Evolutionary conservation across 2,113 vertebrate genomes (phyloP).

Genomic region (Hemicordylus capensis): DNA sequence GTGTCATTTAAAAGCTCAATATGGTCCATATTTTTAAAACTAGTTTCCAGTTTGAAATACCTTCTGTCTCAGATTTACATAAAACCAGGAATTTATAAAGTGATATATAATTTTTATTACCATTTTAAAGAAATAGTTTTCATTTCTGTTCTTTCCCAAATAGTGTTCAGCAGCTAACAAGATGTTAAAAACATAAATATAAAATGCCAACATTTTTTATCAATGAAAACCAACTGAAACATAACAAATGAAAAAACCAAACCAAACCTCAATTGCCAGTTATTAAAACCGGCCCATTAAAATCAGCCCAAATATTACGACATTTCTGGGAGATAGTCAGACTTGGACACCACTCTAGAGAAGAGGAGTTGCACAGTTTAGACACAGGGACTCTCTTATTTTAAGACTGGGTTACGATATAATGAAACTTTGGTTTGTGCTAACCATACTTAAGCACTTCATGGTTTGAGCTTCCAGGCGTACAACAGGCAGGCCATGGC

Average conservation of each 20-base stretch:
- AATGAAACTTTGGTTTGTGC: too few species aligned
- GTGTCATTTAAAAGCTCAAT: constrained; percentile 39
- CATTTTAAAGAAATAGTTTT: not conserved
- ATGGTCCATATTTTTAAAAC: not conserved
- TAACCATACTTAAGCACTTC: too few species aligned
- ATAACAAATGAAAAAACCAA: not conserved
- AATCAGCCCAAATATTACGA: not conserved
- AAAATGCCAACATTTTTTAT: not conserved
- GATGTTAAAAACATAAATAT: not conserved
- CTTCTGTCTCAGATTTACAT: constrained; percentile 11
- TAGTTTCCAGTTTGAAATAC: not conserved
- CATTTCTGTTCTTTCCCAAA: not conserved
- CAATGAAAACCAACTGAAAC: not conserved
- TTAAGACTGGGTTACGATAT: too few species aligned
- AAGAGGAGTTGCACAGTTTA: not conserved
- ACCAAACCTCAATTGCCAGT: too few species aligned
- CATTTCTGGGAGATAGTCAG: not conserved
- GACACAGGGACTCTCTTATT: not conserved
- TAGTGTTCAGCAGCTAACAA: not conserved
- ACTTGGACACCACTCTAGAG: not conserved
- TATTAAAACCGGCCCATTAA: too few species aligned
- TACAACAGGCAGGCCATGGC: too few species aligned
- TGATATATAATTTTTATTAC: not conserved
- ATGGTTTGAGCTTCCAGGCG: too few species aligned
- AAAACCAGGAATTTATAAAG: not conserved